Conservation (phyloP, 1,140 invertebrate genomes). For the Drosophila asahinai region DNA sequence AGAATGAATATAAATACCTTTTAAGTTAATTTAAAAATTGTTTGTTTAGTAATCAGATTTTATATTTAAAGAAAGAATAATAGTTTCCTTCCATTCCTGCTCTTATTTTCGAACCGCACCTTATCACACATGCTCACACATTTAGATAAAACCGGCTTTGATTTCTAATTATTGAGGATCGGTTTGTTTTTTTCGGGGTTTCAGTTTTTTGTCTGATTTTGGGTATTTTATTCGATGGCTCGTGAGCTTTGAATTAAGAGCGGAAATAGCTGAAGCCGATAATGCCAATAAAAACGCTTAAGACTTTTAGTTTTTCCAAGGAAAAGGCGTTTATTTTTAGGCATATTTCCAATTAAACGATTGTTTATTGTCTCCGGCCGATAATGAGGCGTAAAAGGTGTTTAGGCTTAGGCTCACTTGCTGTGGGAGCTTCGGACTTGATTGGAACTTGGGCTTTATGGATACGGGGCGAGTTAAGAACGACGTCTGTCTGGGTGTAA, state of each 20-base stretch:
- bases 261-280: conserved; percentile 80
- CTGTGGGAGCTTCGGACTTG: conserved; percentile 23
- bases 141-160: conserved; percentile 69
- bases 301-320: conserved; percentile 53
- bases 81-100: no score
- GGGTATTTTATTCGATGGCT: conserved; percentile 37
- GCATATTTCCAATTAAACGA: conserved; percentile 78
- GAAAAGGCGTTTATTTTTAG: conserved; percentile 68
- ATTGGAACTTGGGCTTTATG: conserved; percentile 11
- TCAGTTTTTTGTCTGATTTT: conserved; percentile 7
- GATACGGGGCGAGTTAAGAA: conserved; percentile 11
- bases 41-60: neutral
- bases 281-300: conserved; percentile 72
- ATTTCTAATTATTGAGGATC: conserved; percentile 79
- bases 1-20: no score
- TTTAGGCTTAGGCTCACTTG: conserved; percentile 56
- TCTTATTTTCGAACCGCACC: conserved; percentile 14
- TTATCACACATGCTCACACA: conserved; percentile 28
- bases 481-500: conserved; percentile 55
- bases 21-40: no score
- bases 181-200: conserved; percentile 30
- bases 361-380: conserved; percentile 56
- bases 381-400: conserved; percentile 49
- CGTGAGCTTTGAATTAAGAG: conserved; percentile 76
- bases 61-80: neutral